Evolutionary conservation across 1,140 invertebrate species (phyloP).

Genomic region (Halotydeus destructor): DNA sequence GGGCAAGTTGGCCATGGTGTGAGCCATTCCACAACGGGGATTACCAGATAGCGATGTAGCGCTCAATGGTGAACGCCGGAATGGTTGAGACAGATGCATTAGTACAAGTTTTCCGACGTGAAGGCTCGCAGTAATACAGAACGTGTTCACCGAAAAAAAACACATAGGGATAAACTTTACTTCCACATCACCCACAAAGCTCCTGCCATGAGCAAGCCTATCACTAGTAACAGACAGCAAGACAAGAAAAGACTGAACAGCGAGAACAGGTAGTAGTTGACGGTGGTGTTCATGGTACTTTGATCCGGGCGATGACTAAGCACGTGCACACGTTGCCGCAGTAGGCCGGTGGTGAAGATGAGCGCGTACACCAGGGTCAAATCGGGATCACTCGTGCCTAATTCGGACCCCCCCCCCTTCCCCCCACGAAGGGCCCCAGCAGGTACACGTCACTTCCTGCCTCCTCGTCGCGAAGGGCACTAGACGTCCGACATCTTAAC

Average conservation of each 20-base stretch:
- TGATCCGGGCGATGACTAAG: slow-evolving; percentile 29
- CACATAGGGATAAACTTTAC: slow-evolving; percentile 58
- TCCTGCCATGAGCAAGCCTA: slow-evolving; percentile 27
- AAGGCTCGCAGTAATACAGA: slow-evolving; percentile 55
- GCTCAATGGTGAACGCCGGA: slow-evolving; percentile 67
- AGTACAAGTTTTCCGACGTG: slow-evolving; percentile 58
- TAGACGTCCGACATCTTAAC: no score
- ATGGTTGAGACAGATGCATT: slow-evolving; percentile 83
- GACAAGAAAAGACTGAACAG: slow-evolving; percentile 35
- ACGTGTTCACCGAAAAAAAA: slow-evolving; percentile 62
- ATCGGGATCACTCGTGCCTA: slow-evolving; percentile 23
- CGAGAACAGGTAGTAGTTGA: slow-evolving; percentile 39
- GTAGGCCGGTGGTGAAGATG: slow-evolving; percentile 26
- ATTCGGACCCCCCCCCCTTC: slow-evolving; percentile 5
- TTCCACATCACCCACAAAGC: slow-evolving; percentile 50
- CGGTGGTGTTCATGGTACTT: slow-evolving; percentile 27
- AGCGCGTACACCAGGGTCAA: slow-evolving; percentile 24
- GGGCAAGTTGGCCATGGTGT: slow-evolving; percentile 50
- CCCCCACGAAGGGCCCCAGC: slow-evolving; percentile 12
- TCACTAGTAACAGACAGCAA: slow-evolving; percentile 32
- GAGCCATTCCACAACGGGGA: slow-evolving; percentile 66
- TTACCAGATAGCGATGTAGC: slow-evolving; percentile 88
- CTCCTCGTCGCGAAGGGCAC: no score
- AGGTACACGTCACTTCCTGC: background rate
- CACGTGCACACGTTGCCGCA: slow-evolving; percentile 32